Conservation (phyloP, 1,140 invertebrate species). For the Epicauta chinensis region DNA sequence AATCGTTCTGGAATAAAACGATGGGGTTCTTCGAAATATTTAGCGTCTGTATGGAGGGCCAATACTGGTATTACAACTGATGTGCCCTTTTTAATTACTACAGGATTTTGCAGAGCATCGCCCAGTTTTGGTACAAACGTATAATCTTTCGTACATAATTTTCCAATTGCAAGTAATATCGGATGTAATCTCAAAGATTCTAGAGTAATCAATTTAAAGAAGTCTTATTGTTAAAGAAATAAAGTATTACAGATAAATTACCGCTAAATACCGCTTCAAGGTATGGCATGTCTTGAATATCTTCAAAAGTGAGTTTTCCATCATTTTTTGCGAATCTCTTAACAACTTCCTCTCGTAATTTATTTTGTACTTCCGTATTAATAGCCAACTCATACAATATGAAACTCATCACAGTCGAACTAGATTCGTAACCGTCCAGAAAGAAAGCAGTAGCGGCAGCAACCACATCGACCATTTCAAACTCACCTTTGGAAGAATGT, state of each 20-base stretch:
- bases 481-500: slow-evolving; percentile 31
- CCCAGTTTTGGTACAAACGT: slow-evolving; percentile 26
- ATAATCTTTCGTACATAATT: slow-evolving; percentile 20
- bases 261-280: slow-evolving; percentile 46
- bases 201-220: too few relatives aligned
- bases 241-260: too few relatives aligned
- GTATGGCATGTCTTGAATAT: slow-evolving; percentile 43
- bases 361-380: slow-evolving; percentile 58
- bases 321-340: slow-evolving; percentile 29
- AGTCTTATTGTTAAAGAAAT: too few relatives aligned
- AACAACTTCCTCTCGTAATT: slow-evolving; percentile 57
- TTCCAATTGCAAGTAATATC: slow-evolving; percentile 37
- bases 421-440: slow-evolving; percentile 55
- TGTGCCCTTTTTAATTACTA: slow-evolving; percentile 43
- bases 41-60: slow-evolving; percentile 47
- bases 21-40: slow-evolving; percentile 50
- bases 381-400: slow-evolving; percentile 52
- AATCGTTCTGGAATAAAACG: slow-evolving; percentile 57
- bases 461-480: slow-evolving; percentile 55
- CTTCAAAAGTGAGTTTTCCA: slow-evolving; percentile 43
- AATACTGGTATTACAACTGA: slow-evolving; percentile 51
- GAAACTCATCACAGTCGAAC: slow-evolving; percentile 17
- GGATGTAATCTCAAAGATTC: slow-evolving; percentile 46
- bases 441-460: slow-evolving; percentile 52
- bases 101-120: slow-evolving; percentile 19